Evolutionary conservation across 2,888 invertebrate genomes (phyloP).

Genomic region (Limulus polyphemus): DNA sequence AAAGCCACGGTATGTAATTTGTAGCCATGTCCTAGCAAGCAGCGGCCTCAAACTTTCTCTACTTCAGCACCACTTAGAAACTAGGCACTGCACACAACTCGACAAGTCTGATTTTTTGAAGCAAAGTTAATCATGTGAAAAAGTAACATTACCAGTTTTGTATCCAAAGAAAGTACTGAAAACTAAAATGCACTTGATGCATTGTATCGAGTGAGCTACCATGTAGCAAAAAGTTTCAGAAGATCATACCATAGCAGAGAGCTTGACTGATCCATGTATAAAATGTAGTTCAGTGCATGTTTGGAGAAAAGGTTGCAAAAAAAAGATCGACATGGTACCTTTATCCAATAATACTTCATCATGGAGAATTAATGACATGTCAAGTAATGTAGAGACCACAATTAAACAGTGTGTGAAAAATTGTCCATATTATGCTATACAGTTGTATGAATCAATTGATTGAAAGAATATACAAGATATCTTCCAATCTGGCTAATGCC

Average conservation of each 20-base stretch:
- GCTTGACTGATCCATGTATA: not conserved
- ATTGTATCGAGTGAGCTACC: no score
- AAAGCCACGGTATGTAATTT: no score
- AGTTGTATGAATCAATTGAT: conserved; percentile 2
- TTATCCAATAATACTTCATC: not conserved
- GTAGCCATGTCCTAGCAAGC: no score
- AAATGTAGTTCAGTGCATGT: conserved; percentile 1
- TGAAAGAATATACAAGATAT: no score
- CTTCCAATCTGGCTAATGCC: not conserved
- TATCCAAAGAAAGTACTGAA: no score
- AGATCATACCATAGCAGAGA: not conserved
- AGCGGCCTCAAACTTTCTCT: no score
- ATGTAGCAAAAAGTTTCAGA: conserved; percentile 1
- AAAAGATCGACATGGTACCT: not conserved
- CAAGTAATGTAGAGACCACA: not conserved
- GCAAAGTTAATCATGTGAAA: no score
- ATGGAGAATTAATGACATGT: not conserved
- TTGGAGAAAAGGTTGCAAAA: not conserved
- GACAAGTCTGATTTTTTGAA: no score
- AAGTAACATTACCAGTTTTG: no score
- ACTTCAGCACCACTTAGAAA: no score
- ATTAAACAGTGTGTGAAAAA: not conserved
- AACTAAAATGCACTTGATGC: no score
- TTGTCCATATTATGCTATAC: not conserved
- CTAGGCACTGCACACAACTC: no score